Evolutionary conservation across 2,888 invertebrate species (phyloP).

Genomic region (Tenthredo amoena): DNA sequence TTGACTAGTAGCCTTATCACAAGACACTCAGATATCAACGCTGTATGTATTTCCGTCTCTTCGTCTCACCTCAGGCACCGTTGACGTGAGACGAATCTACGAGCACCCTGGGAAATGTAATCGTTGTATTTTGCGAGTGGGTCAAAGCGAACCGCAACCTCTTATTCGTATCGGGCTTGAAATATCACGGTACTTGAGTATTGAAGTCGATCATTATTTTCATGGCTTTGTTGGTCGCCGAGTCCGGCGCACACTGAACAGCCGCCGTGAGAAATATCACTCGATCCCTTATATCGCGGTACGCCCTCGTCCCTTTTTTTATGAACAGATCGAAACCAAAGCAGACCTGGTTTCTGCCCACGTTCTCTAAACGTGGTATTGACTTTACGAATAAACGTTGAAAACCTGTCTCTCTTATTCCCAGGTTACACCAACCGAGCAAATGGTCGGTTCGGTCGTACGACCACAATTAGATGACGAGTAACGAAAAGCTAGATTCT

Average conservation of each 20-base stretch:
- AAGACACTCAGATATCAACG: background rate
- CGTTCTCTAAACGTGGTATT: slow-evolving; percentile 14
- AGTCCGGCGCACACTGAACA: background rate
- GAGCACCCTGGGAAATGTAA: slow-evolving; percentile 22
- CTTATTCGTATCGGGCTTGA: slow-evolving; percentile 13
- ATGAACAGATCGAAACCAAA: slow-evolving; percentile 21
- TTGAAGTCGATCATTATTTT: slow-evolving; percentile 49
- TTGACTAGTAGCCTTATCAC: background rate
- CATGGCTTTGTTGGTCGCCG: slow-evolving; percentile 36
- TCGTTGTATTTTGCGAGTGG: slow-evolving; percentile 17
- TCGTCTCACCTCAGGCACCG: background rate
- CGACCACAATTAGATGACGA: background rate
- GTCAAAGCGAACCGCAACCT: slow-evolving; percentile 42
- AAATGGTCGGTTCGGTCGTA: background rate
- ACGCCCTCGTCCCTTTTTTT: background rate
- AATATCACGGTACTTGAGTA: slow-evolving; percentile 33
- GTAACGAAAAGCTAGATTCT: background rate
- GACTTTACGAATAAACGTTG: slow-evolving; percentile 24
- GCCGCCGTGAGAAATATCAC: background rate
- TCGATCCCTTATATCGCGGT: slow-evolving; percentile 4
- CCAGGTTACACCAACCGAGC: background rate
- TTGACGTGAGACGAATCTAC: slow-evolving; percentile 34
- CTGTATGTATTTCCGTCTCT: background rate
- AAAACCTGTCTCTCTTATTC: slow-evolving; percentile 1
- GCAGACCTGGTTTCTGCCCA: background rate